These are phyloP conservation scores for Actinostola sp. DNA, from an alignment of 92 coral and sea anemone species.

Conservation along the genomic window DNA sequence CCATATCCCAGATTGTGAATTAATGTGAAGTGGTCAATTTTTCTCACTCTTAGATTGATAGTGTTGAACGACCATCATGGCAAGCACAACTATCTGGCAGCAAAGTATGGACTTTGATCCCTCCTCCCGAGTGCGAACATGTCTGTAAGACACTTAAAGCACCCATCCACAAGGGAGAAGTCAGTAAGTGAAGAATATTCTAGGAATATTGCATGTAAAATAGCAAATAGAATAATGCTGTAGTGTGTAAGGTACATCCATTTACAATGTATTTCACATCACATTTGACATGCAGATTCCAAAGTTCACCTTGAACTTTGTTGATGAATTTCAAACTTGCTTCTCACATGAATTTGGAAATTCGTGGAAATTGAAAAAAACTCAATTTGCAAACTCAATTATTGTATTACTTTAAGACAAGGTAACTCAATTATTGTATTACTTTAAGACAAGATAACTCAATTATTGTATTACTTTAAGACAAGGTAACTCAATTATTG, in stretches of 20 bases:
- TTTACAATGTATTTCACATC: not conserved
- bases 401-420: too few species aligned
- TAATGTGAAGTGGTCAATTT: not conserved
- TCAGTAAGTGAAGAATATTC: constrained; percentile 68
- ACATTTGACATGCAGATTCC: too few species aligned
- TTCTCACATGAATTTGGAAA: too few species aligned
- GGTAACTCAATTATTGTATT: too few species aligned
- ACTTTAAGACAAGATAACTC: too few species aligned
- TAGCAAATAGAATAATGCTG: not conserved
- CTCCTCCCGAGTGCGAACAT: constrained; percentile 97
- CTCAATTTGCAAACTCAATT: too few species aligned
- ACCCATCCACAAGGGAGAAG: constrained; percentile 86
- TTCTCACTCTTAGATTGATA: constrained; percentile 73
- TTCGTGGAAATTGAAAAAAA: not conserved
- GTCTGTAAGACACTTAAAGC: constrained; percentile 77
- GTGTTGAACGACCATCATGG: constrained; percentile 98
- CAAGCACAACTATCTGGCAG: constrained; percentile 96
- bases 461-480: too few species aligned
- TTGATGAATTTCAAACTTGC: too few species aligned
- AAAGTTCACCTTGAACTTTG: too few species aligned
- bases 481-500: too few species aligned
- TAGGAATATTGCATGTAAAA: not conserved
- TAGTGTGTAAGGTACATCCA: not conserved
- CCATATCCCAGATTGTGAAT: too few species aligned
- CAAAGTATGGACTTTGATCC: constrained; percentile 88